Base-by-base conservation (phyloP, 2,888 invertebrate genomes). In the Volucella bombylans region DNA sequence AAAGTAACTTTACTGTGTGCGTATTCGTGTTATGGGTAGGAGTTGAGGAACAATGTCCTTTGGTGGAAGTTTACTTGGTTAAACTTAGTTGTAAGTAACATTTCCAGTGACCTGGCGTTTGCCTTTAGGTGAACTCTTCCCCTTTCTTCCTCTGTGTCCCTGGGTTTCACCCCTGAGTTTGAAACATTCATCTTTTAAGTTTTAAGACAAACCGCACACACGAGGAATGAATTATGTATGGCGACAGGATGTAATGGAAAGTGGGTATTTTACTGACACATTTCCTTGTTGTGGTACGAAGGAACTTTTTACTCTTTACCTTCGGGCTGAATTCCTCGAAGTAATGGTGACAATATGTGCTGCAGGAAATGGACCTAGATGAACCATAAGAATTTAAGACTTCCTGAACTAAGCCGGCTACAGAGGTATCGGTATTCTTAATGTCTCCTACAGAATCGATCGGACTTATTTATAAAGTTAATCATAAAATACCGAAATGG, bases 101-200 rank as follows among this genome's bases (percentile, higher is more conserved):
- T 69, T 79, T 59, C 39, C 61, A 65, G 59, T 79, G 59, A 65
- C 72, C 79, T 67, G 52, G 15, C 65, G 49, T 71, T 59, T 15
- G 47, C 69, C 69, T 64, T 47, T n/a, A 31, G 47, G 41, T 71
- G 41, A 78, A 69, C 61, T 64, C 55, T 45, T 50, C 55, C 49
- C 62, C 18, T 50, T 31, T 6, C 31, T 31, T 31, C 6, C 1
- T 6, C 31, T 6, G 6, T 31, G 31, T 31, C 31, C 6, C 31
- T 31, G 31, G 31, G 6, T 31, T 4, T 6, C 31, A 59, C 57
- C 14, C 38, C 39, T 50, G 18, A 18, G 68, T 45, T 74, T 45
- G 52, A 52, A 65, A 71, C 76, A 76, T 81, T 69, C 64, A 57
- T 81, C 80, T 80, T 73, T 41, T 9, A 62, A 68, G 74, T 74